A percentile compares a stretch with the other conserved stretches of the same genome.
Conservation (phyloP, 2,888 invertebrate genomes). For the Euzetes globulus region DNA sequence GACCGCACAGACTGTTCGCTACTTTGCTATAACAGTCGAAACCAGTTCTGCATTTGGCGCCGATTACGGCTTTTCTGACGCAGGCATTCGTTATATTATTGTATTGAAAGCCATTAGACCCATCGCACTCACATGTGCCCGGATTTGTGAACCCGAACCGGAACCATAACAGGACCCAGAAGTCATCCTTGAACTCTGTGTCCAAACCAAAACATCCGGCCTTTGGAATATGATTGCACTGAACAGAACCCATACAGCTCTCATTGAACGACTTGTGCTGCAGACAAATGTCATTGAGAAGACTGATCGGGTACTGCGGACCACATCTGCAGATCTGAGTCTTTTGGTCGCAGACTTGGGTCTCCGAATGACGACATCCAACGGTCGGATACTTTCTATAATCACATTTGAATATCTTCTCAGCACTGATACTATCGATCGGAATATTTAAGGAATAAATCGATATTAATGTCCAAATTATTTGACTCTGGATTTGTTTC, state of each 20-base stretch:
- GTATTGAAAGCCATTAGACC: neutral
- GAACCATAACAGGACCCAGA: conserved; percentile 6
- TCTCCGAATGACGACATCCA: neutral
- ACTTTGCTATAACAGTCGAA: conserved; percentile 7
- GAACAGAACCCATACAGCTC: conserved; percentile 8
- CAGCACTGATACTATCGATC: neutral
- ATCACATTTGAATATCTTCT: conserved; percentile 25
- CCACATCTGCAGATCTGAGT: conserved; percentile 13
- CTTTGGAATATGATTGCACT: conserved; percentile 18
- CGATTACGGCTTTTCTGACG: neutral
- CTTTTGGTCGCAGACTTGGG: conserved; percentile 3
- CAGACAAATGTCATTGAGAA: neutral
- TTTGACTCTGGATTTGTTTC: neutral
- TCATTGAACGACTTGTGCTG: neutral
- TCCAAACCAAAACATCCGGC: conserved; percentile 24
- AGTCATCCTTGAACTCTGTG: conserved; percentile 20
- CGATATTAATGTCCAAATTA: neutral
- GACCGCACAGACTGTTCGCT: neutral
- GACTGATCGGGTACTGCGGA: neutral
- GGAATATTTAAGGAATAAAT: neutral
- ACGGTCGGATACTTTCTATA: neutral
- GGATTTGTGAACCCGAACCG: conserved; percentile 7
- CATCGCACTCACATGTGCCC: conserved; percentile 4
- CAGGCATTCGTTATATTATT: neutral
- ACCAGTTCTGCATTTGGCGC: neutral